Conservation (phyloP, 2,113 vertebrate species). For the Cottus gobio region DNA sequence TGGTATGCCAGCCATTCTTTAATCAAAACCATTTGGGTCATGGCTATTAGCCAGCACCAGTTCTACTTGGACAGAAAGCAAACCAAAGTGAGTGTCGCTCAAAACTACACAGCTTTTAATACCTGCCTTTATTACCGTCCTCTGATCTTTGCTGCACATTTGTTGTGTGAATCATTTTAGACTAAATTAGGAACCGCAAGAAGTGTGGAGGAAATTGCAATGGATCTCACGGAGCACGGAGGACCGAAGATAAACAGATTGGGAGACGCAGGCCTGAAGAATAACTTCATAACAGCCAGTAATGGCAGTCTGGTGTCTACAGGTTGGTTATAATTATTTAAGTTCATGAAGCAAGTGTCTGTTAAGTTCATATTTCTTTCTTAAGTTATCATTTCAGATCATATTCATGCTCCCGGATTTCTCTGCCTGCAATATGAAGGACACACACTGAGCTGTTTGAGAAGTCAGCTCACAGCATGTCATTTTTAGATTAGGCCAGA, state of each 20-base stretch:
- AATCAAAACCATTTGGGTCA: constrained; percentile 99
- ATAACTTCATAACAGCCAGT: constrained; percentile 96
- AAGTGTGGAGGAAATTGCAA: constrained; percentile 92
- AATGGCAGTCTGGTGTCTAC: constrained; percentile 96
- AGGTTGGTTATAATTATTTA: constrained; percentile 80
- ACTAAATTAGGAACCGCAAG: constrained; percentile 91
- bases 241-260: constrained; percentile 87
- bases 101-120: neutral
- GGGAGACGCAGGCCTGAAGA: constrained; percentile 87
- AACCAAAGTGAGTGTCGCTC: constrained; percentile 91
- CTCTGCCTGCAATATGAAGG: neutral
- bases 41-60: constrained; percentile 99
- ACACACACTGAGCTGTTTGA: neutral
- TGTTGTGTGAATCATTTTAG: constrained; percentile 71
- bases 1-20: constrained; percentile 98
- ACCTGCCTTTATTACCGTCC: neutral
- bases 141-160: neutral
- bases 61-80: constrained; percentile 99
- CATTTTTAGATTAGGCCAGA: neutral
- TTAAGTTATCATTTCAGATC: neutral
- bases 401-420: neutral
- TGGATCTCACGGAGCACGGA: constrained; percentile 93
- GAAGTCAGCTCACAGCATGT: neutral
- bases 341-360: neutral
- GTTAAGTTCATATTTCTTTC: neutral